Conservation (phyloP, 2,797 vertebrate species). For the Simalia tracyae region DNA sequence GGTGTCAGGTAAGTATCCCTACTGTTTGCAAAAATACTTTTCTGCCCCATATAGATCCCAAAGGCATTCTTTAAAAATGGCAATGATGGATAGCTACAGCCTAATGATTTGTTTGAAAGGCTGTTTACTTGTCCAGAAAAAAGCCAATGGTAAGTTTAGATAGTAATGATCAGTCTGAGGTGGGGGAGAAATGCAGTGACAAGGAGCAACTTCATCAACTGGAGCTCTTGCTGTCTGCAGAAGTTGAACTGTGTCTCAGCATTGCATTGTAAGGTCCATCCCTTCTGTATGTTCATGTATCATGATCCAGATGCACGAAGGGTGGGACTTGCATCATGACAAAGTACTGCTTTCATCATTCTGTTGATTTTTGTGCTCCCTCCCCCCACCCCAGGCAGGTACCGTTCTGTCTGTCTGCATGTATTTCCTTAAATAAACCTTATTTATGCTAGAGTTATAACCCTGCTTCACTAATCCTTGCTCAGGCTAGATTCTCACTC, state of each 20-base stretch:
- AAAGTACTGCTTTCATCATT: not conserved
- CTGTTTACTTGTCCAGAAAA: not conserved
- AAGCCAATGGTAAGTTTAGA: not conserved
- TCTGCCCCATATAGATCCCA: not conserved
- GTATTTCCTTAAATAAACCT: not conserved
- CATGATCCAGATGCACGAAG: not conserved
- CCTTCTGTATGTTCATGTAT: not conserved
- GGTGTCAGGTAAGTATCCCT: not conserved
- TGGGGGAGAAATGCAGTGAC: not conserved
- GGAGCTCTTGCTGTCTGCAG: not conserved
- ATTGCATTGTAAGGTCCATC: not conserved
- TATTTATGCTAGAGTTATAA: not conserved
- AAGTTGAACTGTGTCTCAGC: not conserved
- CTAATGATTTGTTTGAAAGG: not conserved
- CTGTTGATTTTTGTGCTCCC: not conserved
- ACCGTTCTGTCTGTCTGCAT: not conserved
- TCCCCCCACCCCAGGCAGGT: not conserved
- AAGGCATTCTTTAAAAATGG: not conserved
- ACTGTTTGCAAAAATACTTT: not conserved
- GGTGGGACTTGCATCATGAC: not conserved
- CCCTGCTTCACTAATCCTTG: not conserved
- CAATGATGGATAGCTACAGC: not conserved
- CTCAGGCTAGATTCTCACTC: not conserved
- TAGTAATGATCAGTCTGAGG: not conserved
- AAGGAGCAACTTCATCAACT: not conserved